phyloP scores from a whole-genome alignment of 92 coral and sea anemone species.

The Bergia puertoricense region DNA sequence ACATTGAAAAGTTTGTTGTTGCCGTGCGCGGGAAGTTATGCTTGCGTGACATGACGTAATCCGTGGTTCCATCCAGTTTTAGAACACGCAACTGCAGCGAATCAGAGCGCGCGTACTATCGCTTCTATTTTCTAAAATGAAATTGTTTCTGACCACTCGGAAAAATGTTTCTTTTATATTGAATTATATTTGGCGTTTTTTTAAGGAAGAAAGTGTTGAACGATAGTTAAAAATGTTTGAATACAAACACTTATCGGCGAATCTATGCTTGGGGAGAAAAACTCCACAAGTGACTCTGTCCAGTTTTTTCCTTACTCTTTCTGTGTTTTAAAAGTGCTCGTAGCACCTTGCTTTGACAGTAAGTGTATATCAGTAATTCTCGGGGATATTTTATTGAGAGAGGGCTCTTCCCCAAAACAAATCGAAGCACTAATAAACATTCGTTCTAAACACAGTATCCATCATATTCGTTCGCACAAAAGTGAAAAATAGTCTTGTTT shows the following conservation, averaged over 20 bases:
- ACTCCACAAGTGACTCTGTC: not conserved
- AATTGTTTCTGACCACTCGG: not conserved
- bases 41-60: no score
- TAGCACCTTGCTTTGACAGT: no score
- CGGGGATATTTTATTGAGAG: no score
- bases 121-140: no score
- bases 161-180: not conserved
- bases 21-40: no score
- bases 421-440: not conserved
- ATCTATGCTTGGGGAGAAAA: not conserved
- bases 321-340: no score
- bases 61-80: no score
- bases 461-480: not conserved
- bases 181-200: not conserved
- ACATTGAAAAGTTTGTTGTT: no score
- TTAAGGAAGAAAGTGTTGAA: not conserved
- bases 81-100: no score
- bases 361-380: no score
- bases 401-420: not conserved
- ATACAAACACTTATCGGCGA: not conserved
- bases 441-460: no score
- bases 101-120: no score
- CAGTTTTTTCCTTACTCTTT: not conserved
- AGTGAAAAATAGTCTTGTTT: not conserved
- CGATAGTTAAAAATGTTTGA: not conserved